A percentile compares a stretch with the other conserved stretches of the same genome.
These are phyloP conservation scores for Caenorhabditis latens DNA, from an alignment of 1,140 invertebrate genomes.

Conservation along the genomic window DNA sequence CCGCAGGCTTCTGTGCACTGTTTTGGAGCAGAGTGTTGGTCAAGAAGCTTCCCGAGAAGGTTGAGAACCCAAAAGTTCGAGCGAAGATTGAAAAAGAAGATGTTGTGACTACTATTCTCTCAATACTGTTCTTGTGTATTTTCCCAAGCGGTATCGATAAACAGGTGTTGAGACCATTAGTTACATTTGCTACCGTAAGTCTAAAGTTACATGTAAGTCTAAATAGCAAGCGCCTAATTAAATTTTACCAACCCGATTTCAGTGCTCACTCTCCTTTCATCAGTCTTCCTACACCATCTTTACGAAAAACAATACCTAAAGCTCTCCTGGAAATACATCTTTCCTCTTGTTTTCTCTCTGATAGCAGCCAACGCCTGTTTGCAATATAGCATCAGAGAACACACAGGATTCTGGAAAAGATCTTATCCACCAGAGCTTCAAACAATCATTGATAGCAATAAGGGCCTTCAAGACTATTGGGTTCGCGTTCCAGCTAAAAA, in stretches of 20 bases:
- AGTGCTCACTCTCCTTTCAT: not conserved
- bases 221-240: not conserved
- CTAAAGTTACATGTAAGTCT: not conserved
- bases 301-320: slow-evolving; percentile 12
- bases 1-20: slow-evolving; percentile 13
- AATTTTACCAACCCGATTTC: not conserved
- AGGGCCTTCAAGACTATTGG: not conserved
- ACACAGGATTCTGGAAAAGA: not conserved
- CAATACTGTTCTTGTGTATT: not conserved
- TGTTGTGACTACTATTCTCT: not conserved
- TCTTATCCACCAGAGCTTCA: not conserved
- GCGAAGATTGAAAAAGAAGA: not conserved
- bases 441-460: not conserved
- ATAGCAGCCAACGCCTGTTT: not conserved
- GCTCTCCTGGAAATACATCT: not conserved
- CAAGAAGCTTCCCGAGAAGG: not conserved
- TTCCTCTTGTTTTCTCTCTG: not conserved
- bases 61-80: not conserved
- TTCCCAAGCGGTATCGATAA: not conserved
- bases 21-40: not conserved
- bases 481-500: not conserved
- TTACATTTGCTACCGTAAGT: not conserved
- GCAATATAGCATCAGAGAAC: not conserved
- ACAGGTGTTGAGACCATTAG: not conserved
- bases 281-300: not conserved